A percentile compares a stretch with the other conserved stretches of the same genome.
These are phyloP conservation scores for Cephalopterus ornatus DNA, from an alignment of 2,113 vertebrate genomes.

Conservation along the genomic window DNA sequence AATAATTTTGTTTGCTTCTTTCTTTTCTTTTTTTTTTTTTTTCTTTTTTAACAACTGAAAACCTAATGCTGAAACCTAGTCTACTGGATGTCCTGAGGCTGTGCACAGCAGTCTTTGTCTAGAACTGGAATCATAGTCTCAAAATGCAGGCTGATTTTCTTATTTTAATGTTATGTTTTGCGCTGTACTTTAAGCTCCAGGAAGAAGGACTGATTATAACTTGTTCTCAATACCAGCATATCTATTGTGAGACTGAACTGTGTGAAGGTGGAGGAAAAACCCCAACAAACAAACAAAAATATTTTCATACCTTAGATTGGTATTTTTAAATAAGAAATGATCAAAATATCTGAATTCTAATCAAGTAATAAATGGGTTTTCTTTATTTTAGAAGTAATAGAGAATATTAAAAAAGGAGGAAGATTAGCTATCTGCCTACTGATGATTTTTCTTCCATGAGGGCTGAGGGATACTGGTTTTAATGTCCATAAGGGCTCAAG, in stretches of 20 bases:
- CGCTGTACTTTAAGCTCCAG: not conserved
- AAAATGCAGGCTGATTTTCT: not conserved
- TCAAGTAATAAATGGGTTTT: not conserved
- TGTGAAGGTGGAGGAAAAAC: fast-evolving
- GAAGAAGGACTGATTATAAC: not conserved
- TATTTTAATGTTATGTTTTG: not conserved
- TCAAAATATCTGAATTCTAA: not conserved
- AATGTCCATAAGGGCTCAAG: not conserved
- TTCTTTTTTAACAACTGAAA: not conserved
- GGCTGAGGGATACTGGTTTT: not conserved
- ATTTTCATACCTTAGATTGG: not conserved
- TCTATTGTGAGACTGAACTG: not conserved
- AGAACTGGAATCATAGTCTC: not conserved
- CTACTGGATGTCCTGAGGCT: not conserved
- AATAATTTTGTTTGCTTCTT: not conserved
- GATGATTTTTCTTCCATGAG: not conserved
- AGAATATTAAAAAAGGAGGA: not conserved
- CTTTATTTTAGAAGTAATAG: not conserved
- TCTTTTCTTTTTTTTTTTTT: not conserved
- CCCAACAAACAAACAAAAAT: not conserved
- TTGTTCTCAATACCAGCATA: not conserved
- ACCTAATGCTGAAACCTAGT: not conserved
- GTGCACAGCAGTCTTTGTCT: not conserved
- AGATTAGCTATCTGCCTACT: not conserved
- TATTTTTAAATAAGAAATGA: not conserved